phyloP scores from a whole-genome alignment of 2,888 invertebrate genomes.

The Agrochola lota region DNA sequence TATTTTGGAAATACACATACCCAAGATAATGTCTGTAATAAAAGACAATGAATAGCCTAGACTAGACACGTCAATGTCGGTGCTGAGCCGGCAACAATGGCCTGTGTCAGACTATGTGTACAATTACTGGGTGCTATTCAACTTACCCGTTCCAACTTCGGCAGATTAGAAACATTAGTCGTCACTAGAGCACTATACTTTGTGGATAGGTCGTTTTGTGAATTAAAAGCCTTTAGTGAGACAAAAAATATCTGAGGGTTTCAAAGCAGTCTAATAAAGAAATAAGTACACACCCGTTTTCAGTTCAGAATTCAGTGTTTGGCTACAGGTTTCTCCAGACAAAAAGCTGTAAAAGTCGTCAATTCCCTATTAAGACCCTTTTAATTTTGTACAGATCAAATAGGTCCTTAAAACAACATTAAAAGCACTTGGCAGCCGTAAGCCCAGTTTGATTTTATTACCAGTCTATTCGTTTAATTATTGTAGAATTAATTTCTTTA shows the following conservation, averaged over 20 bases:
- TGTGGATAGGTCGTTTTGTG: slow-evolving; percentile 32
- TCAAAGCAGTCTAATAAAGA: neutral
- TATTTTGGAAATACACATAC: slow-evolving; percentile 14
- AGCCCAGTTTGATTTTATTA: slow-evolving; percentile 50
- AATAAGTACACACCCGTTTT: slow-evolving; percentile 3
- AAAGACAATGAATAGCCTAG: slow-evolving; percentile 39
- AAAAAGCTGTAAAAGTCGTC: slow-evolving; percentile 10
- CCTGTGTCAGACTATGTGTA: slow-evolving; percentile 29
- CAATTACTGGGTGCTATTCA: slow-evolving; percentile 50
- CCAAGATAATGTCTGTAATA: slow-evolving; percentile 10
- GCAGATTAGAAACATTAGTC: slow-evolving; percentile 38
- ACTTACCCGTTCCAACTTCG: slow-evolving; percentile 43
- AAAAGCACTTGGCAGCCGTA: slow-evolving; percentile 39
- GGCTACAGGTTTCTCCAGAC: neutral
- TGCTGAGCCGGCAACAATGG: slow-evolving; percentile 45
- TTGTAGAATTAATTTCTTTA: slow-evolving; percentile 51
- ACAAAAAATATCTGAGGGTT: neutral
- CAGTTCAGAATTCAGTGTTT: slow-evolving; percentile 4
- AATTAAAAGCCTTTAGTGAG: slow-evolving; percentile 5
- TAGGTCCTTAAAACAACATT: slow-evolving; percentile 36
- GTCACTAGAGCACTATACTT: slow-evolving; percentile 38
- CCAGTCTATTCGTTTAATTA: slow-evolving; percentile 54
- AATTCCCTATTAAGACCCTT: slow-evolving; percentile 14
- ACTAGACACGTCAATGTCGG: slow-evolving; percentile 45
- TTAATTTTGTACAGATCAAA: slow-evolving; percentile 35